A percentile compares a stretch with the other conserved stretches of the same genome.
phyloP scores from a whole-genome alignment of 2,888 invertebrate genomes.

The Metacarcinus magister region DNA sequence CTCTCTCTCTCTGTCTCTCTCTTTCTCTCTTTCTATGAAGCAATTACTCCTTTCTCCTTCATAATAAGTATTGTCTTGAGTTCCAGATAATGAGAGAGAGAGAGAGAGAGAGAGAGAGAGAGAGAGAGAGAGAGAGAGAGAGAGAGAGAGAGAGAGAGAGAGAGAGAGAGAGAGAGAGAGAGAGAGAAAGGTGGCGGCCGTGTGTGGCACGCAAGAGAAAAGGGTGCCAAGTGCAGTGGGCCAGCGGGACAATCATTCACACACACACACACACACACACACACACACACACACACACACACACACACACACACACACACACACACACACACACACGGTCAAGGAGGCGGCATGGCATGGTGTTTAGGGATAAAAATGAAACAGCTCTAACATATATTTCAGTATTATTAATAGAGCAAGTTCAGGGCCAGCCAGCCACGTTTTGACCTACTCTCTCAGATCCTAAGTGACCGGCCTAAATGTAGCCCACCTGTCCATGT shows the following conservation, averaged over 20 bases:
- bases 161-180: slow-evolving; percentile 49
- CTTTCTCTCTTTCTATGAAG: too few relatives aligned
- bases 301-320: slow-evolving; percentile 27
- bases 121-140: too few relatives aligned
- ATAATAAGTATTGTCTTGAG: too few relatives aligned
- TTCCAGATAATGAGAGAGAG: neutral
- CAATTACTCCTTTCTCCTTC: too few relatives aligned
- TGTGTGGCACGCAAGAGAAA: slow-evolving; percentile 17
- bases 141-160: slow-evolving; percentile 56
- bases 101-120: neutral
- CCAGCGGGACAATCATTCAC: neutral
- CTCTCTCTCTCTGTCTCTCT: too few relatives aligned
- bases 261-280: slow-evolving; percentile 9
- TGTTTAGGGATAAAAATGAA: too few relatives aligned
- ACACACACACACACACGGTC: neutral
- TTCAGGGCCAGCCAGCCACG: neutral
- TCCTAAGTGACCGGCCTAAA: too few relatives aligned
- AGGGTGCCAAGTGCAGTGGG: slow-evolving; percentile 45
- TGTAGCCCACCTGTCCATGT: too few relatives aligned
- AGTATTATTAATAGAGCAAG: neutral
- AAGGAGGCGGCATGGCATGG: too few relatives aligned
- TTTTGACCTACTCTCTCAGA: neutral
- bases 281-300: slow-evolving; percentile 14
- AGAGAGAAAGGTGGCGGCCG: neutral
- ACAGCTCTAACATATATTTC: too few relatives aligned